Evolutionary conservation across 2,888 invertebrate genomes (phyloP), one percentile per base, ranked within the genome.

Genomic region (Litoditis marina): DNA sequence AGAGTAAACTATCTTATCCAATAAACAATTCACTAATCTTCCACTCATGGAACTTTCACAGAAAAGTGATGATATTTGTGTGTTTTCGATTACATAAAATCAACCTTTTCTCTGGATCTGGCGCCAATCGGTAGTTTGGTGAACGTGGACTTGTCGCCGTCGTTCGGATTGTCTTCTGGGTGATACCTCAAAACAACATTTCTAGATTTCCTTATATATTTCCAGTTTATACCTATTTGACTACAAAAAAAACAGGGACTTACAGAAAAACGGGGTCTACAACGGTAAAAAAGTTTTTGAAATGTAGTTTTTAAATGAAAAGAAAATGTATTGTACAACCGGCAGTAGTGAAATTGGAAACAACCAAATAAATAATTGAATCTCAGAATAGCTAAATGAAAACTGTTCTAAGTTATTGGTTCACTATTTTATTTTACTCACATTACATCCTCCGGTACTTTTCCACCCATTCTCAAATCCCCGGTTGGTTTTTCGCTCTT

Each of bases 401-500:
- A n/a, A n/a, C n/a, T n/a, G n/a, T n/a, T n/a, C 5, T 44, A 44
- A 3, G 25, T 44, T 44, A 44, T 44, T 44, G 44, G 25, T 44
- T 44, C 19, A 44, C 25, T 25, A 5, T 44, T 3, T 44, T 5
- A 44, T 44, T 25, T 44, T 44, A 3, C 27, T 19, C 32, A 70
- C 71, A 65, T 63, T 16, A 71, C 42, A 27, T 61, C 66, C 30
- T 74, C 71, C 4, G 74, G 74, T 22, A 67, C 70, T 42, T 75
- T 75, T 53, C 74, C 76, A 44, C 80, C 79, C 66, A 77, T 68
- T 7, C 79, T 68, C 27, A 80, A 56, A 25, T 69, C 69, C 22
- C 78, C 80, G 16, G 56, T 60, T 13, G 68, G 65, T 39, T 36
- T 52, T n/a, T 34, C 54, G 34, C 57, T 42, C 34, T 63, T 61